A percentile compares a stretch with the other conserved stretches of the same genome.
Evolutionary conservation across 2,888 invertebrate species (phyloP).

Genomic region (Xestia rhomboidea): DNA sequence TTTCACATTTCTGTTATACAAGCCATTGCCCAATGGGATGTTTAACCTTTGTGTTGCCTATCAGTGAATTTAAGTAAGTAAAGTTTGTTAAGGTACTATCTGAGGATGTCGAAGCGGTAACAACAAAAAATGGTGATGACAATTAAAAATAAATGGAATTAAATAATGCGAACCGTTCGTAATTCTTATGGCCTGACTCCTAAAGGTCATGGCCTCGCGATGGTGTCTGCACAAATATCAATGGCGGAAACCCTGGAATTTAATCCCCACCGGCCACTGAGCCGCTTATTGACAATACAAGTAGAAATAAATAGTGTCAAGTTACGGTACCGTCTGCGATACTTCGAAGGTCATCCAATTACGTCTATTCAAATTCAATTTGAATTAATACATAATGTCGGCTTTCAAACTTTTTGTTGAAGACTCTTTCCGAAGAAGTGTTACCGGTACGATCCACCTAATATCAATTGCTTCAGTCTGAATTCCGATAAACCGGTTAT

Average conservation of each 20-base stretch:
- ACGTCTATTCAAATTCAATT: neutral
- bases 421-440: neutral
- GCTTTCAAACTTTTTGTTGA: neutral
- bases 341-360: neutral
- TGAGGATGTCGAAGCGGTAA: neutral
- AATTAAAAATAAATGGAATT: too few species aligned
- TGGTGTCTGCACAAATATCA: constrained; percentile 58
- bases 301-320: neutral
- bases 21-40: neutral
- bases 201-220: constrained; percentile 53
- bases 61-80: neutral
- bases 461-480: neutral
- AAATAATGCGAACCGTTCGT: neutral
- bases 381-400: neutral
- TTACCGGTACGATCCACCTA: neutral
- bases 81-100: neutral
- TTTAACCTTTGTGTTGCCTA: neutral
- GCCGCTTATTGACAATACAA: neutral
- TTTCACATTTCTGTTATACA: neutral
- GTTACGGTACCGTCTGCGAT: neutral
- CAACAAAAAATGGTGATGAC: neutral
- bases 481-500: neutral
- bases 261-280: constrained; percentile 12
- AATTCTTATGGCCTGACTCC: constrained; percentile 19
- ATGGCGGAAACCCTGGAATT: constrained; percentile 28